Base-by-base conservation (phyloP, 2,888 invertebrate genomes). In the Ophion ellenae region DNA sequence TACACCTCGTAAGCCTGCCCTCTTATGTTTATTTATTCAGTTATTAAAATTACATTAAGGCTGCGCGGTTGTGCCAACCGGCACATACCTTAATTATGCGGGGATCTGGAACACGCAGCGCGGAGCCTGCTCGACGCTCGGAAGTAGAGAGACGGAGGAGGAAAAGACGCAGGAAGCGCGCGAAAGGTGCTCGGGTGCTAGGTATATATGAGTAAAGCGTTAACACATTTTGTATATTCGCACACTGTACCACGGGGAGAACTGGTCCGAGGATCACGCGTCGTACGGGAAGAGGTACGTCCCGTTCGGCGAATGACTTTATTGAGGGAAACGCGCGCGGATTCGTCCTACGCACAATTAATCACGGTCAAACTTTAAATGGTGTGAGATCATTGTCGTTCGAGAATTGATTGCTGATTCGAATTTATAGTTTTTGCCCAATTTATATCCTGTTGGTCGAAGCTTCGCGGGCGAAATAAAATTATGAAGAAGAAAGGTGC, bases 31-130 rank as follows among this genome's bases (percentile, higher is more conserved):
- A 94, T 94, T 94, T 94, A 94, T 93, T 93, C 92, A 93, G 93
- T 94, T 94, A 94, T 94, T 94, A 94, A 94, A 94, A 93, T 91
- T 92, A 92, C 94, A 94, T 94, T 93, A 94, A 92, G 92, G 89
- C 88, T 89, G 87, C 79, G 86, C 91, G 91, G 91, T 92, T 91
- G 91, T 90, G 87, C 87, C 88, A 81, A 81, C 75, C 66, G 64
- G 77, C 73, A 64, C 67, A 82, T 87, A 84, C 87, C 87, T 88
- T 88, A 89, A 88, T 90, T 89, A 89, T 89, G 88, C 87, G 86
- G 85, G 84, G 87, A 87, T 86, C 86, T 86, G 87, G 87, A 88
- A 88, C 89, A 89, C 88, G 88, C 90, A 88, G 75, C 53, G 73
- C 67, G 47, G 73, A 70, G 47, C 64, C 69, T 71, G 70, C 80